A percentile compares a stretch with the other conserved stretches of the same genome.
phyloP scores from a whole-genome alignment of 2,888 invertebrate species.

The Cinara cedri region DNA sequence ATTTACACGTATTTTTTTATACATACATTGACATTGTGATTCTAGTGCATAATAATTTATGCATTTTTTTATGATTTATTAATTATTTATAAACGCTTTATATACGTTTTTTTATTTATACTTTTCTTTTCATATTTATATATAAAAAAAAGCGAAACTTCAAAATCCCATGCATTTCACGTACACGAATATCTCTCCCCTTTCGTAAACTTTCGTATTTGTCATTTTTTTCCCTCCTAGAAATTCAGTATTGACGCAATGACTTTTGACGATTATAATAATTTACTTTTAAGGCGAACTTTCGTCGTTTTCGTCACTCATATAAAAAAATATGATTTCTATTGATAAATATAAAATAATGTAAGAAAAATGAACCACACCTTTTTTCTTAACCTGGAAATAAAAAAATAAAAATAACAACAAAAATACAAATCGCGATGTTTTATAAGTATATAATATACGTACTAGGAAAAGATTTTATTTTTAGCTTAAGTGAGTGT shows the following conservation, averaged over 20 bases:
- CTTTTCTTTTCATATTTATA: neutral
- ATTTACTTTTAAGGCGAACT: too few relatives aligned
- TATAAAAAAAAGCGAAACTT: neutral
- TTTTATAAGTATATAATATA: too few relatives aligned
- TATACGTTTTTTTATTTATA: slow-evolving; percentile 10
- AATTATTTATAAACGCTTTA: too few relatives aligned
- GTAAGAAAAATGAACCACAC: too few relatives aligned
- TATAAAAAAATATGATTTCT: neutral
- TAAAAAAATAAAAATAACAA: too few relatives aligned
- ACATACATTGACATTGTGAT: too few relatives aligned
- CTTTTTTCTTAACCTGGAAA: neutral
- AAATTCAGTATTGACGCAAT: too few relatives aligned
- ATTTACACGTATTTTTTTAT: neutral
- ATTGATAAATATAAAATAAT: too few relatives aligned
- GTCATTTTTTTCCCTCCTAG: neutral
- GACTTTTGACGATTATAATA: too few relatives aligned
- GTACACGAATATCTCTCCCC: neutral
- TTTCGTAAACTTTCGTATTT: neutral
- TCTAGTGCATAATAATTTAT: slow-evolving; percentile 4
- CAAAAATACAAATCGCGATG: too few relatives aligned
- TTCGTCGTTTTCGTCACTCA: neutral
- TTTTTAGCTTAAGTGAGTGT: too few relatives aligned
- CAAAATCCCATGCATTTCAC: slow-evolving; percentile 9
- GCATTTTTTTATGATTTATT: slow-evolving; percentile 20
- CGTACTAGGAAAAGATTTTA: too few relatives aligned